phyloP scores from a whole-genome alignment of 2,888 invertebrate genomes.

The Dolomedes plantarius region DNA sequence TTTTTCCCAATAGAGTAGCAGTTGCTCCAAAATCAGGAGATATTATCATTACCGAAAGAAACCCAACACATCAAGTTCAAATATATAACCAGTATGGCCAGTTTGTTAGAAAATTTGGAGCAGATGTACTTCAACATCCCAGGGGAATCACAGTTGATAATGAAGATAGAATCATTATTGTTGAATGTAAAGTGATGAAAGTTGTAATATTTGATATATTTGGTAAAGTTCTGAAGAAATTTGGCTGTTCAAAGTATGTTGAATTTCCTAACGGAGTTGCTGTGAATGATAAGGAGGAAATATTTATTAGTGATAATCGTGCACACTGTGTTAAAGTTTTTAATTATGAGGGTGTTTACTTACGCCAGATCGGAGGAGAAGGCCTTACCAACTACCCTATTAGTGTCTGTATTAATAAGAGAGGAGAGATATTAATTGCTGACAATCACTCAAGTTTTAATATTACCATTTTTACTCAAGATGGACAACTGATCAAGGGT shows the following conservation, averaged over 20 bases:
- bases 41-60: conserved; percentile 97
- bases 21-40: conserved; percentile 99
- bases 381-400: conserved; percentile 99
- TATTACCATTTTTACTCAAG: conserved; percentile 97
- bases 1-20: conserved; percentile 99
- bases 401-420: conserved; percentile 97
- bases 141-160: conserved; percentile 99
- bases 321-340: conserved; percentile 99
- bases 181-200: conserved; percentile 99
- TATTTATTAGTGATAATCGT: conserved; percentile 99
- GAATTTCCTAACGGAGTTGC: conserved; percentile 99
- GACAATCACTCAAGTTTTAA: conserved; percentile 99
- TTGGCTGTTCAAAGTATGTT: conserved; percentile 97
- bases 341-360: conserved; percentile 96
- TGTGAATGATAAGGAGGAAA: conserved; percentile 99
- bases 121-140: conserved; percentile 98
- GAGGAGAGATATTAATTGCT: conserved; percentile 97
- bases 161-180: conserved; percentile 98
- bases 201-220: conserved; percentile 99
- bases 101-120: conserved; percentile 99
- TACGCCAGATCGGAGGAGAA: conserved; percentile 98
- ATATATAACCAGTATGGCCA: conserved; percentile 99
- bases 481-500: conserved; percentile 97
- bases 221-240: conserved; percentile 97
- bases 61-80: conserved; percentile 98